phyloP scores from a whole-genome alignment of 2,797 vertebrate genomes.

The Lithobates sylvaticus region DNA sequence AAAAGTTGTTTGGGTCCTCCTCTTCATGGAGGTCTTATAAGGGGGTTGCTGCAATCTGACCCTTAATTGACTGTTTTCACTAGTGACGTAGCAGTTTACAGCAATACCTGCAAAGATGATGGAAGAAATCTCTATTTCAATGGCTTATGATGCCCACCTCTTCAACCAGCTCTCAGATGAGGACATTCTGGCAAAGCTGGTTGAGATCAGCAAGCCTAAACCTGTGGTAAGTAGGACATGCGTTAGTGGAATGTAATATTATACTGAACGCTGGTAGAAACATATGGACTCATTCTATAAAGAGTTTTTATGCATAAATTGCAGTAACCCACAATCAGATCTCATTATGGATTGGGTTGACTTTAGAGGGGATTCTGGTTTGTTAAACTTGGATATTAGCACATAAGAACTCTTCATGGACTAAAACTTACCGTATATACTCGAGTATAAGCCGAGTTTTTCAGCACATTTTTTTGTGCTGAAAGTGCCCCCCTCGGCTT shows the following conservation, averaged over 20 bases:
- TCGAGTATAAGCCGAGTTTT: no score
- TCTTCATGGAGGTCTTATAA: not conserved
- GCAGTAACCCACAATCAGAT: no score
- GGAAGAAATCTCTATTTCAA: constrained; percentile 95
- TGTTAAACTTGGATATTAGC: not conserved
- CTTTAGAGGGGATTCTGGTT: not conserved
- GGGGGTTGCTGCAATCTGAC: not conserved
- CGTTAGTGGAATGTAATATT: not conserved
- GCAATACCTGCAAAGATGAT: constrained; percentile 85
- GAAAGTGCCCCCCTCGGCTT: no score
- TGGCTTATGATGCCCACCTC: constrained; percentile 95
- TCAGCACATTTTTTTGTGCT: no score
- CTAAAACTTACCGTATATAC: no score
- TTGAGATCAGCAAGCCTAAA: constrained; percentile 91
- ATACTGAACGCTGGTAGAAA: not conserved
- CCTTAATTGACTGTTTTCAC: constrained; percentile 11
- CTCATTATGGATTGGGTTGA: no score
- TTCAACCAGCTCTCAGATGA: constrained; percentile 91
- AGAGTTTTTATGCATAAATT: no score
- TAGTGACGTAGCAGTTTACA: not conserved
- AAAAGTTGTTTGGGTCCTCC: constrained; percentile 37
- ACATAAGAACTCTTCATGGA: no score
- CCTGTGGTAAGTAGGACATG: constrained; percentile 85
- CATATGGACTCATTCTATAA: no score
- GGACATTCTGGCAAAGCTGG: constrained; percentile 88